These are phyloP conservation scores for Nebria salina DNA, from an alignment of 2,888 invertebrate genomes.

Conservation along the genomic window DNA sequence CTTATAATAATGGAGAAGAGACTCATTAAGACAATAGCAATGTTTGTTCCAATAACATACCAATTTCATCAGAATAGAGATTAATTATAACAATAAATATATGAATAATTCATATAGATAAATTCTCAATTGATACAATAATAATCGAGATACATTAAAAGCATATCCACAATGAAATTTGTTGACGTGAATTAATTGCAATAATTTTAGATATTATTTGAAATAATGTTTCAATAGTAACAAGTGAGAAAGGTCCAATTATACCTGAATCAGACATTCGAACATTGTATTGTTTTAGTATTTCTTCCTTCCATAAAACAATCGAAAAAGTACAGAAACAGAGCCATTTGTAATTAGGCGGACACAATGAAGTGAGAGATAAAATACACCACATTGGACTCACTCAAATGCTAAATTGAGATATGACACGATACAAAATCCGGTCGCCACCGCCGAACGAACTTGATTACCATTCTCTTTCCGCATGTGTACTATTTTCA, in stretches of 20 bases:
- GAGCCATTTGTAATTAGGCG: not conserved
- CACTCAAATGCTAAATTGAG: constrained; percentile 38
- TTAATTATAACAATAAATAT: no score
- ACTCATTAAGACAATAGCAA: no score
- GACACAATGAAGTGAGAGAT: not conserved
- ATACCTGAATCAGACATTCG: not conserved
- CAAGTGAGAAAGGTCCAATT: no score
- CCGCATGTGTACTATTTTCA: constrained; percentile 33
- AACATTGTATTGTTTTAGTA: not conserved
- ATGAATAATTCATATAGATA: no score
- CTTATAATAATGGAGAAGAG: not conserved
- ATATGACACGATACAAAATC: constrained; percentile 41
- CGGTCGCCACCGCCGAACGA: constrained; percentile 11
- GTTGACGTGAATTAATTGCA: no score
- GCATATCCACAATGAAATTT: no score
- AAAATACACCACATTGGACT: not conserved
- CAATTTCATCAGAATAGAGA: no score
- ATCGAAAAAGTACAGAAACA: not conserved
- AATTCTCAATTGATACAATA: no score
- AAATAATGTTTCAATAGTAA: no score
- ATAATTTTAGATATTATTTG: no score
- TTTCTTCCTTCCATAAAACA: not conserved
- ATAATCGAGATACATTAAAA: no score
- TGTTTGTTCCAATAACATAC: no score
- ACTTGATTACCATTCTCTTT: constrained; percentile 40